Evolutionary conservation across 2,797 vertebrate genomes (phyloP).

Genomic region (Hyperoplus immaculatus): DNA sequence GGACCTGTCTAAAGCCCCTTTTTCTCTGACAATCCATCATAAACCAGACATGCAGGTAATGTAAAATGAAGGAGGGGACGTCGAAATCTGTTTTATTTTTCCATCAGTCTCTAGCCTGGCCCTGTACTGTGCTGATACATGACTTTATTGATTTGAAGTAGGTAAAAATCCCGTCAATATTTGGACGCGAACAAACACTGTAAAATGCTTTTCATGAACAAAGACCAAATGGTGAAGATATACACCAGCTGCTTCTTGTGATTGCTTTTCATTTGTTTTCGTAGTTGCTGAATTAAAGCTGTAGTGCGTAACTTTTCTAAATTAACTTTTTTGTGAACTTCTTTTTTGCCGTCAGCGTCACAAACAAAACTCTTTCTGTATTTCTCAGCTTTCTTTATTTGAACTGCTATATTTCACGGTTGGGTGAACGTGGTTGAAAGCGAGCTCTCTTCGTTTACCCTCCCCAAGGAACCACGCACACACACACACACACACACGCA

Average conservation of each 20-base stretch:
- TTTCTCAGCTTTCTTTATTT: too few species aligned
- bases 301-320: background rate
- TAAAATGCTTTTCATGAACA: constrained; percentile 18
- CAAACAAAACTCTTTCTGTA: too few species aligned
- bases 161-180: constrained; percentile 12
- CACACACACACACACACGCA: too few species aligned
- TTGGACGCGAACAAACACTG: constrained; percentile 19
- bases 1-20: constrained; percentile 22
- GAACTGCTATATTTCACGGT: constrained; percentile 19
- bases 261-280: background rate
- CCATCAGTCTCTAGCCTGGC: background rate
- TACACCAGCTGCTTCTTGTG: background rate
- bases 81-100: background rate
- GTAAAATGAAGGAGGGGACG: background rate
- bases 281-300: too few species aligned
- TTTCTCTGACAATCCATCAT: constrained; percentile 27
- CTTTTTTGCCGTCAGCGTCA: constrained; percentile 23
- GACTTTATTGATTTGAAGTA: constrained; percentile 36
- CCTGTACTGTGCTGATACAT: background rate
- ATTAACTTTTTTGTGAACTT: background rate
- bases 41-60: background rate
- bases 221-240: background rate
- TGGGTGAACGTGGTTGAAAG: constrained; percentile 28
- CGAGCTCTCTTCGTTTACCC: too few species aligned
- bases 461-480: too few species aligned